Percentiles rank a stretch among this genome's conserved stretches.
These are phyloP conservation scores for Chaetura pelagica DNA, from an alignment of 2,113 vertebrate genomes.

Conservation along the genomic window DNA sequence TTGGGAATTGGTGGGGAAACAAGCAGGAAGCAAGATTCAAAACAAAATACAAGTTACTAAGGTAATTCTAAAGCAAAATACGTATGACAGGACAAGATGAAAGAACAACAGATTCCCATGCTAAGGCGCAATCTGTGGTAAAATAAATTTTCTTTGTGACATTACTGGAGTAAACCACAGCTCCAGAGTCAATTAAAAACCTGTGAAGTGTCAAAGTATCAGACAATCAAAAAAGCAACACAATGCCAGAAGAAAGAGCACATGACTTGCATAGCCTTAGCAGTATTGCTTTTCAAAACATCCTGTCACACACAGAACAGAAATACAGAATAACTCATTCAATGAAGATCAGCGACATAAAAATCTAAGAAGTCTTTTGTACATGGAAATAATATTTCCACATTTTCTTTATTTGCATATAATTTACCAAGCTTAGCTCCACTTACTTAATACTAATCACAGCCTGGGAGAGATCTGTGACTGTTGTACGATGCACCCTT, in stretches of 20 bases:
- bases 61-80: background rate
- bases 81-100: background rate
- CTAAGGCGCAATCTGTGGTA: background rate
- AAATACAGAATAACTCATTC: background rate
- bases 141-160: background rate
- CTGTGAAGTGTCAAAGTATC: background rate
- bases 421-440: background rate
- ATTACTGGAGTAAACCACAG: background rate
- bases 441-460: background rate
- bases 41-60: background rate
- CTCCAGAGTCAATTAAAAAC: conserved; percentile 11
- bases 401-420: background rate
- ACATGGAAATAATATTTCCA: background rate
- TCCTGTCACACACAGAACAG: background rate
- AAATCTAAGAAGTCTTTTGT: background rate
- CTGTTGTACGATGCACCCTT: accelerated
- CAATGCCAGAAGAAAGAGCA: background rate
- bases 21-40: background rate
- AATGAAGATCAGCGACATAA: background rate
- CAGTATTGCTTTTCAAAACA: background rate
- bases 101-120: background rate
- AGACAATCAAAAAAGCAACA: background rate
- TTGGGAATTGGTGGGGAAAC: background rate
- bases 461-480: background rate
- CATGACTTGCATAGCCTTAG: background rate